Evolutionary conservation across 2,888 invertebrate species (phyloP), one percentile per base, ranked within the genome.

Genomic region (Eupelmus urozonus): DNA sequence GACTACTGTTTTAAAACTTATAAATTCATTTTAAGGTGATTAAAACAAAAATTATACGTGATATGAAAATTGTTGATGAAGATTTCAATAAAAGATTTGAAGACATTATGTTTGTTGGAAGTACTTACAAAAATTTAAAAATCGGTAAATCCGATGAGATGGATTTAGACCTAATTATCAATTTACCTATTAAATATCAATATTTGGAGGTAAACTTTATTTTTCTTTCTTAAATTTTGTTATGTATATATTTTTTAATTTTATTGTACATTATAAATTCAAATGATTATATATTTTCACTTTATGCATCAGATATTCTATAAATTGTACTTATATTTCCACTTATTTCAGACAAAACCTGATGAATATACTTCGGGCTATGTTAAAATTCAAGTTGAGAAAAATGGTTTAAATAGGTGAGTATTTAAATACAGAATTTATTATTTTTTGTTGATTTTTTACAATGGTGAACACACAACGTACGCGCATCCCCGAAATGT

Each of bases 61-160:
- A 1, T 2, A 63, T 73, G 72, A n/a, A n/a, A 13, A n/a, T 18
- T 13, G 7, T 49, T n/a, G 63, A 73, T 40, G 20, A 42, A 23
- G 0, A 55, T 55, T 73, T 63, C 23, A 18, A 42, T 13, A 23
- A 25, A 4, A 27, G 42, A 25, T 55, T 25, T 55, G 3, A 20
- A 1, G 20, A n/a, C 18, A 20, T 42, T 2, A 42, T 25, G 18
- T 40, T 27, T 7, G 55, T 23, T 2, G 62, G 72, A 13, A 55
- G 27, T 13, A 23, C 42, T 27, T 55, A 53, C 4, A 73, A 73
- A 45, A n/a, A 9, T 0, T 18, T 73, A 9, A 53, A 72, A 62
- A 25, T 72, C 25, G 16, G 18, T n/a, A 63, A 62, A 23, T 40
- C 53, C 27, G n/a, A 62, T 42, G 53, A 62, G 23, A 63, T 40